These are phyloP conservation scores for Drosophila lowei DNA, from an alignment of 1,140 invertebrate genomes.

Conservation along the genomic window DNA sequence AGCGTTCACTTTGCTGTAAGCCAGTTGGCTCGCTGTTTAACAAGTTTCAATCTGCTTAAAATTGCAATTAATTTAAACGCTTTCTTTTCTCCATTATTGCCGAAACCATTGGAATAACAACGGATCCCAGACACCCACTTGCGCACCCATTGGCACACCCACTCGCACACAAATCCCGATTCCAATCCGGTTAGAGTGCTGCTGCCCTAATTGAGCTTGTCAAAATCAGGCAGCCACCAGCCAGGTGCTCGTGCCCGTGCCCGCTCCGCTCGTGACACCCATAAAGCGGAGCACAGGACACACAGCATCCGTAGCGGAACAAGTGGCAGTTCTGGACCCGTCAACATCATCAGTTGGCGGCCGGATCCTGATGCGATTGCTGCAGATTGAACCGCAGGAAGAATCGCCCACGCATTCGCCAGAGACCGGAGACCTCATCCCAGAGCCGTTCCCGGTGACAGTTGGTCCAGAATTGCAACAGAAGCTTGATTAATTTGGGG, in stretches of 20 bases:
- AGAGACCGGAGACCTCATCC: neutral
- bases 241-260: conserved; percentile 1
- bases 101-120: conserved; percentile 35
- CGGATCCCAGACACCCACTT: neutral
- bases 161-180: conserved; percentile 16
- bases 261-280: conserved; percentile 21
- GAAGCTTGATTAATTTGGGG: conserved; percentile 78
- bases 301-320: conserved; percentile 6
- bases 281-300: conserved; percentile 15
- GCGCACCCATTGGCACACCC: neutral
- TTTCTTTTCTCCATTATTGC: conserved; percentile 51
- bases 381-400: conserved; percentile 16
- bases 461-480: conserved; percentile 63
- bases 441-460: too few relatives aligned
- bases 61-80: conserved; percentile 73
- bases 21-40: conserved; percentile 52
- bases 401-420: conserved; percentile 11
- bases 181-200: conserved; percentile 45
- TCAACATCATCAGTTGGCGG: conserved; percentile 45
- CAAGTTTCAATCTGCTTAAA: conserved; percentile 77
- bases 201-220: conserved; percentile 72
- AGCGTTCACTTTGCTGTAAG: conserved; percentile 52
- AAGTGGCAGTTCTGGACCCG: neutral
- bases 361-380: conserved; percentile 43
- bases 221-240: conserved; percentile 49